These are phyloP conservation scores for Melanocharis versteri DNA, from an alignment of 2,113 vertebrate species.

Conservation along the genomic window DNA sequence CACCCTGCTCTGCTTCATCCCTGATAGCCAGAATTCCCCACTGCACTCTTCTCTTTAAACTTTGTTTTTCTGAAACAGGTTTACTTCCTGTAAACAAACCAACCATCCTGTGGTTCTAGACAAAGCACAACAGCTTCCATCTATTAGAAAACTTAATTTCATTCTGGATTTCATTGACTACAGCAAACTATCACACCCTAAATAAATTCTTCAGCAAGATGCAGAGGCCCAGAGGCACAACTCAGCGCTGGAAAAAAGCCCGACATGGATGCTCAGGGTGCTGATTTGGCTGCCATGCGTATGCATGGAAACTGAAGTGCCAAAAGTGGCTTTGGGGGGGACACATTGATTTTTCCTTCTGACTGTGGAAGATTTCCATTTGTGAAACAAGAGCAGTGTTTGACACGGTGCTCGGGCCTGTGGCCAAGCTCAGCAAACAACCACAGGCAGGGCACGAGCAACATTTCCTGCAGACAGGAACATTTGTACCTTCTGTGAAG, in stretches of 20 bases:
- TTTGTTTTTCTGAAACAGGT: background rate
- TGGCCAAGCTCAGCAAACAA: background rate
- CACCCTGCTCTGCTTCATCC: background rate
- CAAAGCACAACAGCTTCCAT: background rate
- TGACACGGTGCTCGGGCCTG: background rate
- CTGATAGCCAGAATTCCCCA: background rate
- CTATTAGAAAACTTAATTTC: background rate
- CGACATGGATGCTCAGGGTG: background rate
- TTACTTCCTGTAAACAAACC: background rate
- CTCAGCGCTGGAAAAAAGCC: background rate
- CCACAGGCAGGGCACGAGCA: background rate
- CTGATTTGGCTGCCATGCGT: background rate
- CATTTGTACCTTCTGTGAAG: background rate
- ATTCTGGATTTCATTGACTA: background rate
- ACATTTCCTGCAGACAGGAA: background rate
- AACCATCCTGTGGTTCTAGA: background rate
- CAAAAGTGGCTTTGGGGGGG: background rate
- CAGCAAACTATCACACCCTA: background rate
- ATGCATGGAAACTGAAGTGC: background rate
- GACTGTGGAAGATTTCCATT: background rate
- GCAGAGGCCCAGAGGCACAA: background rate
- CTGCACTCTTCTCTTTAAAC: background rate
- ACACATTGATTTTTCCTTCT: background rate
- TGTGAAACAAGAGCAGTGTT: background rate
- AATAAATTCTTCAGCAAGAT: background rate